Percentiles rank a stretch among this genome's conserved stretches.
Conservation (phyloP, 2,113 vertebrate genomes). For the Propithecus coquereli region DNA sequence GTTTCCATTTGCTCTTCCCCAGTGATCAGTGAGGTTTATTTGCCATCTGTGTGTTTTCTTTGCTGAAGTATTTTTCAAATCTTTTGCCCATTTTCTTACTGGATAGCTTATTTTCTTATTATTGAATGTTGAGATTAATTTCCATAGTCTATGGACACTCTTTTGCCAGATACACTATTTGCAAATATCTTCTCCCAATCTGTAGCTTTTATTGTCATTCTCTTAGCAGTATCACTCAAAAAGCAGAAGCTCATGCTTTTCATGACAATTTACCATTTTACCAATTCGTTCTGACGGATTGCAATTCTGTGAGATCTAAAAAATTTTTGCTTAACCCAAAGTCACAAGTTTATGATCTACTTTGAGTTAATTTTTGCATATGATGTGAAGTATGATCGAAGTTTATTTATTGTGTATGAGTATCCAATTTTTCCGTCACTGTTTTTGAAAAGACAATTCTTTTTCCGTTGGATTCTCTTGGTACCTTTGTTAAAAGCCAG, state of each 20-base stretch:
- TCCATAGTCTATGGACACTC: fast-evolving
- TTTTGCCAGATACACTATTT: no score
- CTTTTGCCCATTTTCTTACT: neutral
- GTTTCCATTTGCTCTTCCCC: neutral
- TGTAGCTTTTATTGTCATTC: neutral
- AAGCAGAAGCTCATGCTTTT: no score
- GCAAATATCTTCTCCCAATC: neutral
- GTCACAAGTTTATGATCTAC: neutral
- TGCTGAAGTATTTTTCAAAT: neutral
- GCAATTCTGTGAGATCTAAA: neutral
- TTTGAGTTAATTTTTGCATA: no score
- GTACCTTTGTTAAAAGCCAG: neutral
- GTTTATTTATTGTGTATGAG: neutral
- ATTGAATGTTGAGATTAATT: neutral
- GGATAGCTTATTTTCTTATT: neutral
- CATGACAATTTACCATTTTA: no score
- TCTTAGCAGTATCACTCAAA: neutral
- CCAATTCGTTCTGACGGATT: neutral
- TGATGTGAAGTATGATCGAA: no score
- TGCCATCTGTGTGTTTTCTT: neutral
- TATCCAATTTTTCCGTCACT: no score
- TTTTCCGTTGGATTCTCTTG: neutral
- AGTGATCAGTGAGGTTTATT: neutral
- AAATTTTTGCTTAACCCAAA: neutral
- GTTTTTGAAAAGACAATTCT: neutral